phyloP scores from a whole-genome alignment of 2,797 vertebrate species.

The Pseudochirops corinnae region DNA sequence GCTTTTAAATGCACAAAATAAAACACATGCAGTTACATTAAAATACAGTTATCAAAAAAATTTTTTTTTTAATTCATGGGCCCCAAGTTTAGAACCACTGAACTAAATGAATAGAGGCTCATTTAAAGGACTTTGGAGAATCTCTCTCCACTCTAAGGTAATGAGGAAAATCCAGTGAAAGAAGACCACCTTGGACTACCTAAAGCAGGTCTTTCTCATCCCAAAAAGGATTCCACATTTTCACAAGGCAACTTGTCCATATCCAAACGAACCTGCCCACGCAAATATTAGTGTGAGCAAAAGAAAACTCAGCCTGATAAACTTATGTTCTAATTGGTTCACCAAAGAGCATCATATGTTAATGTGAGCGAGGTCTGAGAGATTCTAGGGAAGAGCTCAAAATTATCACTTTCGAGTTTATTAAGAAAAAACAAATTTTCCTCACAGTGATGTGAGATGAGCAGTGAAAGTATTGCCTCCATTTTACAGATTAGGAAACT shows the following conservation, averaged over 20 bases:
- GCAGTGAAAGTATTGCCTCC: background rate
- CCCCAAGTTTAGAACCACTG: background rate
- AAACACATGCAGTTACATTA: background rate
- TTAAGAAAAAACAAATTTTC: background rate
- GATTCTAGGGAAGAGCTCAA: background rate
- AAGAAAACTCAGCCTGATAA: background rate
- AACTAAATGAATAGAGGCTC: background rate
- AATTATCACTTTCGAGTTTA: background rate
- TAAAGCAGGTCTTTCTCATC: background rate
- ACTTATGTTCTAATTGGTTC: background rate
- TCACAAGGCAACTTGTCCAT: background rate
- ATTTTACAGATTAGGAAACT: background rate
- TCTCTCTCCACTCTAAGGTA: too few relatives aligned
- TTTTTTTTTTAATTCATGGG: background rate
- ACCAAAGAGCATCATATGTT: background rate
- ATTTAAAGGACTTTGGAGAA: background rate
- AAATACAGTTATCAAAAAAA: background rate
- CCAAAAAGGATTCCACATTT: background rate
- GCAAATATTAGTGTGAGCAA: background rate
- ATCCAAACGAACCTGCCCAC: background rate
- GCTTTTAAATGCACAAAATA: background rate
- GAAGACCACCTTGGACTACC: background rate
- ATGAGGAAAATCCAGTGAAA: background rate
- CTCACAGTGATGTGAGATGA: background rate
- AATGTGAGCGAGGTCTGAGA: background rate